A percentile compares a stretch with the other conserved stretches of the same genome.
Evolutionary conservation across 1,140 invertebrate genomes (phyloP).

Genomic region (Hetaerina americana): DNA sequence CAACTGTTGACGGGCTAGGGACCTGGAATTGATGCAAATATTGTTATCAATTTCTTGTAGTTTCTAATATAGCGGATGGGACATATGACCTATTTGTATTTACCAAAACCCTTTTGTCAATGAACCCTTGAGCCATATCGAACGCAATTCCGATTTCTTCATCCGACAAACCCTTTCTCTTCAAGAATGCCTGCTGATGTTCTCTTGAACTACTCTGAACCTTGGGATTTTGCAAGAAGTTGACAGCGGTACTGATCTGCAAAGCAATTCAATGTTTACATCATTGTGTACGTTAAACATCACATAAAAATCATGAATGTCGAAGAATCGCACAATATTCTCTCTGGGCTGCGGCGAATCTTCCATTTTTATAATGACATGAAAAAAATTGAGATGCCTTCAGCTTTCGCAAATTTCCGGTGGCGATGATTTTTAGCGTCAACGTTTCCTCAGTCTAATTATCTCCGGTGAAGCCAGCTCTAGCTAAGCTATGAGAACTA

Average conservation of each 20-base stretch:
- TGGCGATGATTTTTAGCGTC: too few species aligned
- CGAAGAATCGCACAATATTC: neutral
- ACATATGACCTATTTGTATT: too few species aligned
- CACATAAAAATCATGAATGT: too few species aligned
- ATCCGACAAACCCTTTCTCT: slow-evolving; percentile 66
- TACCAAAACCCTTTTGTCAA: neutral
- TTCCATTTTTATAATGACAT: neutral
- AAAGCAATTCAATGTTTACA: slow-evolving; percentile 20
- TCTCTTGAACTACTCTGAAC: slow-evolving; percentile 55
- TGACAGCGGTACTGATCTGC: slow-evolving; percentile 70
- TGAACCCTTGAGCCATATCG: slow-evolving; percentile 38
- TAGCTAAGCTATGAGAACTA: too few species aligned
- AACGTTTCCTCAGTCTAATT: too few species aligned
- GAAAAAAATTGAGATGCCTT: too few species aligned
- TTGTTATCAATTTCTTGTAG: too few species aligned
- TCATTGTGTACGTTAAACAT: too few species aligned
- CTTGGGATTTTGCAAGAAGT: slow-evolving; percentile 73
- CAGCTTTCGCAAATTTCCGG: too few species aligned
- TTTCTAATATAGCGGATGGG: too few species aligned
- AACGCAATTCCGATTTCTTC: slow-evolving; percentile 61
- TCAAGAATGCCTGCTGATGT: slow-evolving; percentile 66
- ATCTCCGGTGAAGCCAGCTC: too few species aligned
- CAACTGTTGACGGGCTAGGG: neutral
- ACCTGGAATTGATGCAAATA: neutral
- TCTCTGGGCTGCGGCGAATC: neutral